Conservation (phyloP, 2,113 vertebrate genomes). For the Clinocottus analis region DNA sequence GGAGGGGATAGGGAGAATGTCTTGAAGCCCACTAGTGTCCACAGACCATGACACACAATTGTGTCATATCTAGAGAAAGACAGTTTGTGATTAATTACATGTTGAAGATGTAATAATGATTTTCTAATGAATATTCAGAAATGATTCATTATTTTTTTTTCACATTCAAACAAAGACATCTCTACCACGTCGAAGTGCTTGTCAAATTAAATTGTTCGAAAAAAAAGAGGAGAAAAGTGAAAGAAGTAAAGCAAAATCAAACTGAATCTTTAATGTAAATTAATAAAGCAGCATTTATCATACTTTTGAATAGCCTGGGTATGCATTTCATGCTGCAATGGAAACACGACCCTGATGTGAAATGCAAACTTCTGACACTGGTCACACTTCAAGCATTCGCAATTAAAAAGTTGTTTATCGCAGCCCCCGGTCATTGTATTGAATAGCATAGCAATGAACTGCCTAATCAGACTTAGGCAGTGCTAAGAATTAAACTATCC, state of each 20-base stretch:
- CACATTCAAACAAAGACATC: neutral
- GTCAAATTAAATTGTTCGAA: neutral
- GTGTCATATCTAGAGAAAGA: constrained; percentile 22
- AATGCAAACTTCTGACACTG: constrained; percentile 68
- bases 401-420: constrained; percentile 79
- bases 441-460: constrained; percentile 72
- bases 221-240: neutral
- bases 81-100: constrained; percentile 34
- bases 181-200: neutral
- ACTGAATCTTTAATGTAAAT: constrained; percentile 1
- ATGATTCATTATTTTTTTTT: constrained; percentile 8
- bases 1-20: constrained; percentile 19
- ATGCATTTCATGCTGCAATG: constrained; percentile 37
- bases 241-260: neutral
- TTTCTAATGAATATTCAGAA: constrained; percentile 32
- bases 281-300: constrained; percentile 8
- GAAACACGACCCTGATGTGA: constrained; percentile 39
- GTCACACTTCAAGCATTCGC: constrained; percentile 77
- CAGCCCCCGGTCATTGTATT: constrained; percentile 64
- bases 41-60: constrained; percentile 20
- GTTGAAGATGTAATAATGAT: constrained; percentile 28
- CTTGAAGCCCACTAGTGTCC: constrained; percentile 28
- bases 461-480: constrained; percentile 62
- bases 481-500: constrained; percentile 50
- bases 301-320: constrained; percentile 25